Base-by-base conservation (phyloP, 2,113 vertebrate species). In the Poeciliopsis prolifica region DNA sequence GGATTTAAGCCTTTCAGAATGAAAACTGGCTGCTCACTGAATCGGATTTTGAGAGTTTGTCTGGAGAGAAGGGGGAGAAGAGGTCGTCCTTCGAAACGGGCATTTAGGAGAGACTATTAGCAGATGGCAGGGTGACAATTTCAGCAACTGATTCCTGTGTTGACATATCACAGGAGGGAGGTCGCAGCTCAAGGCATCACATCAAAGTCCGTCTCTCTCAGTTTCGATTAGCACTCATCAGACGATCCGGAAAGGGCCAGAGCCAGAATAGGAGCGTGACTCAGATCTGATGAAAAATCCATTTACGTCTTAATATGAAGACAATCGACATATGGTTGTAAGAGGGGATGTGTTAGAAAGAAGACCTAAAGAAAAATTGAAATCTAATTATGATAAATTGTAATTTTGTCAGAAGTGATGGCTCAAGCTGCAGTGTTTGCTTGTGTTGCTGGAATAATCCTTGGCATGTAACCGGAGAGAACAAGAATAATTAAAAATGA, bases 41-140 rank as follows among this genome's bases (percentile, higher is more conserved):
- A 79, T 35, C 40, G 61, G 37, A 48, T 65, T 64, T 54, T 3
- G 69, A 24, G 28, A 71, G 76, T 26, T 60, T 72, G 70, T 75
- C 44, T 19, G 40, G 61, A 70, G 62, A 72, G 71, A 51, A 60
- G 75, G 60, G 29, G 79, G 70, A 68, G 63, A 29, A 60, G 60
- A 26, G 77, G 68, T 31, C 61, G 63, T 37, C 58, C 65, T 86
- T 76, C 10, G 75, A 87, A 87, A 86, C 0, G 66, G 54, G 80
- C 82, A 87, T 87, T 85, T 84, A 82, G 72, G 75, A 73, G 22
- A 24, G 78, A 66, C 48, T 42, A 73, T 70, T 79, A 87, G 70
- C 87, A 91, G 86, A 90, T 86, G 84, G 74, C 82, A 70, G 83
- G 77, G 83, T 90, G 88, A 88, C 82, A 86, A 87, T 78, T 83